Evolutionary conservation across 92 coral and sea anemone genomes (phyloP), one percentile per base, ranked within the genome.

Genomic region (Scolanthus callimorphus): DNA sequence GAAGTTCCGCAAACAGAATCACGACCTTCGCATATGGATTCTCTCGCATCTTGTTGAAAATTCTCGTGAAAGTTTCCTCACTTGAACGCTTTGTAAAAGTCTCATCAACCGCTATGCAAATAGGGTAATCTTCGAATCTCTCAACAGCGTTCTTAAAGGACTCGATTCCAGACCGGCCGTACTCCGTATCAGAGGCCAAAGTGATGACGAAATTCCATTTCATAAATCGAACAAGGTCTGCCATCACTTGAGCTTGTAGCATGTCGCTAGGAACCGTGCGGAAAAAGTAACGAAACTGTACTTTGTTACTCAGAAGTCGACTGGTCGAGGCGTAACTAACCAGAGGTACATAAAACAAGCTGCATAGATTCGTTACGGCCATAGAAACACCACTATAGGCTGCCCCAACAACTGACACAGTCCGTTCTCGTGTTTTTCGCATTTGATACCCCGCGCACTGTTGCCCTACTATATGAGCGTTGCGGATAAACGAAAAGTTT

Each of bases 251-350:
- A 2, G 95, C 94, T 54, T 77, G 90, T 6, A 86, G 64, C 77
- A 81, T 83, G 25, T 86, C 95, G 49, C 87, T 82, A 13, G 95
- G 95, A 0, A 86, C 95, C 11, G 95, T 86, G 11, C 95, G 53
- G 19, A 86, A 34, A 31, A 86, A 86, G 58, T 82, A 86, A 1
- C 89, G 76, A 34, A 86, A 86, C 39, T 88, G 89, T 17, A 72
- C 85, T 31, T 81, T 82, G 63, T 77, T 82, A 23, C 89, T 86
- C 27, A 86, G 49, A 38, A 81, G 53, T 9, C 85, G 82, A 55
- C 95, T 86, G 3, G 95, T 86, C 45, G 95, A 86, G 15, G 89
- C 95, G 60, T 86, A 86, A 39, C 95, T 86, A 10, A 86, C 82
- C 17, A 86, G 55, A 2, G 95, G 95, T 0, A 86, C 85, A 56